These are phyloP conservation scores for Drosophila kepulauana DNA, from an alignment of 1,140 invertebrate genomes.

Conservation along the genomic window DNA sequence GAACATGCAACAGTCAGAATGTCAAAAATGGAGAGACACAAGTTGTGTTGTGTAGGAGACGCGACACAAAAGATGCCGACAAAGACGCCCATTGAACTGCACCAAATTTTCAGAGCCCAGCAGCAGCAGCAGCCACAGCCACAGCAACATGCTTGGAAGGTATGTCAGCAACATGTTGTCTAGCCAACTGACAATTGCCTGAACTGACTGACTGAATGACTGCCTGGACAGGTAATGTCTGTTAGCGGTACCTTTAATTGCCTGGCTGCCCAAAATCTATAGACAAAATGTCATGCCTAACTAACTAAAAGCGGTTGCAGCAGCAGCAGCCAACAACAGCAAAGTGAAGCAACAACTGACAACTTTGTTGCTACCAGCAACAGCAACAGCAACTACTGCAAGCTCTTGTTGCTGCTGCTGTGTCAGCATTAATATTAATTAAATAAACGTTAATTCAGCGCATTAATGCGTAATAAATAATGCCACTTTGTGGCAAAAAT, in stretches of 20 bases:
- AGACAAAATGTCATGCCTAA: constrained; percentile 48
- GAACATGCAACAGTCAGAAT: constrained; percentile 19
- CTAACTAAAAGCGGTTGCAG: constrained; percentile 2
- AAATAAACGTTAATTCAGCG: constrained; percentile 84
- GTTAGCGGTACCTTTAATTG: constrained; percentile 64
- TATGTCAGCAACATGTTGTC: constrained; percentile 60
- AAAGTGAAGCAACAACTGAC: constrained; percentile 34
- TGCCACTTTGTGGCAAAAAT: constrained; percentile 79
- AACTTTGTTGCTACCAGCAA: constrained; percentile 32
- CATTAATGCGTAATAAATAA: constrained; percentile 83
- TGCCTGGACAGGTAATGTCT: constrained; percentile 42
- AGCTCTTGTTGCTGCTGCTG: constrained; percentile 32
- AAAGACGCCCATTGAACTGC: constrained; percentile 43
- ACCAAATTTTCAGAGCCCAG: constrained; percentile 41
- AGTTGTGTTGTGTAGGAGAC: constrained; percentile 43
- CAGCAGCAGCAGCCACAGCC: background rate
- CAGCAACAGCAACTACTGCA: constrained; percentile 7
- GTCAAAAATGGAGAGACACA: constrained; percentile 36
- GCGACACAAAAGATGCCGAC: constrained; percentile 49
- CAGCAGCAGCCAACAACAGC: too few species aligned
- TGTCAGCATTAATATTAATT: constrained; percentile 83
- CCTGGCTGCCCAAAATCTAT: constrained; percentile 54
- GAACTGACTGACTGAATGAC: constrained; percentile 40
- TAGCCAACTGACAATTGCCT: constrained; percentile 52
- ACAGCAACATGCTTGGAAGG: constrained; percentile 40